A percentile compares a stretch with the other conserved stretches of the same genome.
phyloP scores from a whole-genome alignment of 2,797 vertebrate species.

The Acanthopagrus latus region DNA sequence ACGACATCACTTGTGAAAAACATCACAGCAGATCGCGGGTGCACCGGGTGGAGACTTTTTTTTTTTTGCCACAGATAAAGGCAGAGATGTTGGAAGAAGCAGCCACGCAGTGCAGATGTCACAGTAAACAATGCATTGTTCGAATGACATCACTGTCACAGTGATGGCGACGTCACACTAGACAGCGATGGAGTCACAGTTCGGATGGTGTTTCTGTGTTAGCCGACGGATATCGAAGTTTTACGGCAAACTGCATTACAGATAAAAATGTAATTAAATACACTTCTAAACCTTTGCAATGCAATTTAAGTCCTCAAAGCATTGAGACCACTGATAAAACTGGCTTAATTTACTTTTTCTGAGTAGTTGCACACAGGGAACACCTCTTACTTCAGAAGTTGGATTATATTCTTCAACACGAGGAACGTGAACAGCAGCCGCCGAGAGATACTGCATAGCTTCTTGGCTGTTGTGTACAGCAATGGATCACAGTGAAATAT shows the following conservation, averaged over 20 bases:
- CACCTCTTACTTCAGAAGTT: slow-evolving; percentile 34
- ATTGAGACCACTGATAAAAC: slow-evolving; percentile 33
- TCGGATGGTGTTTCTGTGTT: slow-evolving; percentile 35
- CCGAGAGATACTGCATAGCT: slow-evolving; percentile 68
- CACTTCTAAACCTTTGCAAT: slow-evolving; percentile 30
- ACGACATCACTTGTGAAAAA: slow-evolving; percentile 23
- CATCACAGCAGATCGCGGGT: slow-evolving; percentile 23
- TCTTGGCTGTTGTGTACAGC: slow-evolving; percentile 55
- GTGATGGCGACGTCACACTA: too few species aligned
- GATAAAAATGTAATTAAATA: slow-evolving; percentile 41
- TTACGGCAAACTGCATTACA: slow-evolving; percentile 30
- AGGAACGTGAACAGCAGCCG: slow-evolving; percentile 58
- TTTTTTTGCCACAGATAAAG: slow-evolving; percentile 3
- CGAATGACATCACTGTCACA: too few species aligned
- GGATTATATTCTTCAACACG: slow-evolving; percentile 27
- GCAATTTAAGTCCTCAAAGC: slow-evolving; percentile 42
- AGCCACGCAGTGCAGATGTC: slow-evolving; percentile 8
- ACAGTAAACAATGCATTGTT: slow-evolving; percentile 24
- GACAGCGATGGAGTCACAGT: slow-evolving; percentile 52
- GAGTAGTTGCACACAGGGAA: slow-evolving; percentile 27
- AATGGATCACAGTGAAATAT: slow-evolving; percentile 76
- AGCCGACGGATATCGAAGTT: slow-evolving; percentile 32
- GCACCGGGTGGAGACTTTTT: neutral
- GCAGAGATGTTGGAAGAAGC: slow-evolving; percentile 35
- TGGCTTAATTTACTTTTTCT: slow-evolving; percentile 32